Conservation (phyloP, 2,113 vertebrate species). For the Gobiocypris rarus region DNA sequence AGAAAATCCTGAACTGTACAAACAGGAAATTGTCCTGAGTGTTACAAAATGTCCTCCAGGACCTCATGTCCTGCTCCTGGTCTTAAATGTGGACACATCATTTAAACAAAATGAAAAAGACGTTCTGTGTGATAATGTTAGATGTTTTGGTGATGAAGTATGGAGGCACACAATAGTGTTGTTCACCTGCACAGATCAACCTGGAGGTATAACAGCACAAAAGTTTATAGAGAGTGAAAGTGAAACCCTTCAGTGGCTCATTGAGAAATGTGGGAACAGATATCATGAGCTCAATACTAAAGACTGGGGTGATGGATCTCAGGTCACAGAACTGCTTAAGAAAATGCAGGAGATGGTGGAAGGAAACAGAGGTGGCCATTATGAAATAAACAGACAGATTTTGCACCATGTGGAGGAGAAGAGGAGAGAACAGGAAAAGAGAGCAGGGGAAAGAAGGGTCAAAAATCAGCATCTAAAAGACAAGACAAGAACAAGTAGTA, state of each 20-base stretch:
- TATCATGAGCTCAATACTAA: not conserved
- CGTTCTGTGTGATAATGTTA: not conserved
- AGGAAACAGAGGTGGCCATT: not conserved
- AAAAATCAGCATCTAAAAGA: not conserved
- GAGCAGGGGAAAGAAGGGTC: not conserved
- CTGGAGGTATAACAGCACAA: not conserved
- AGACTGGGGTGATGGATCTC: not conserved
- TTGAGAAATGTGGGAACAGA: not conserved
- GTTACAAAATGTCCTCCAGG: not conserved
- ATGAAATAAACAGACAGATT: not conserved
- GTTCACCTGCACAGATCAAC: not conserved
- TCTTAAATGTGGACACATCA: not conserved
- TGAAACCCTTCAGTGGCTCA: not conserved
- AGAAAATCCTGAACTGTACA: slow-evolving; percentile 11
- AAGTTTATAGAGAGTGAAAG: not conserved
- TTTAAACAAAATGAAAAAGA: slow-evolving; percentile 2
- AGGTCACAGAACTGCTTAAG: slow-evolving; percentile 9
- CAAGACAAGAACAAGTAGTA: not conserved
- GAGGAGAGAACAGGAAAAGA: not conserved
- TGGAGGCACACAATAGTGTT: slow-evolving; percentile 11
- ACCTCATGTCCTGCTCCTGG: slow-evolving; percentile 11
- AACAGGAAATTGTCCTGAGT: slow-evolving; percentile 3
- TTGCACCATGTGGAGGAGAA: not conserved
- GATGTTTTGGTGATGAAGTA: not conserved
- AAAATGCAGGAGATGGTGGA: slow-evolving; percentile 12